Percentiles rank a stretch among this genome's conserved stretches.
These are phyloP conservation scores for Rhizomys pruinosus DNA, from an alignment of 2,113 vertebrate species.

Conservation along the genomic window DNA sequence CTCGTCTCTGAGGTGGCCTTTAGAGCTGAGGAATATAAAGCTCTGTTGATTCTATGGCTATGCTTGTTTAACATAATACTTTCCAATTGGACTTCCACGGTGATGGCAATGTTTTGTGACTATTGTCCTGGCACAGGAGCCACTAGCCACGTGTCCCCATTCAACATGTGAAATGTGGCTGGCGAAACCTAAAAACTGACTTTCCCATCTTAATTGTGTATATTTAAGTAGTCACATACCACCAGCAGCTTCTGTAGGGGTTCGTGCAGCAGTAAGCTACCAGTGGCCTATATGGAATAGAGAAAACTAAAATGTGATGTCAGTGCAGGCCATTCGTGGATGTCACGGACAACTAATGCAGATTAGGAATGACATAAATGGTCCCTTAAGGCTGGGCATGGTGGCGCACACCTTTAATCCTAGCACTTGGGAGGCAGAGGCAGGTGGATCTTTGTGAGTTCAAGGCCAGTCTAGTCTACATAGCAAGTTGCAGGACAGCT, in stretches of 20 bases:
- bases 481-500: no score
- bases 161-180: background rate
- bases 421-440: no score
- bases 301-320: background rate
- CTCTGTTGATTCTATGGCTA: background rate
- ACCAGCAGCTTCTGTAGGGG: background rate
- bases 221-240: background rate
- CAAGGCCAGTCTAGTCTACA: no score
- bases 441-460: no score
- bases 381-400: no score
- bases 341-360: background rate
- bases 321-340: background rate
- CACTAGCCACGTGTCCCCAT: no score
- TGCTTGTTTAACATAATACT: background rate
- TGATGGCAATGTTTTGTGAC: background rate
- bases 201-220: background rate
- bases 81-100: background rate
- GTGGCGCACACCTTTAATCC: no score
- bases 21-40: background rate
- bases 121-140: no score
- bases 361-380: background rate
- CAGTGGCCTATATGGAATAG: background rate
- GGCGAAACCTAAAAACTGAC: background rate
- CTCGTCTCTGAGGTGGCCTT: background rate
- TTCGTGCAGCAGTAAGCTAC: background rate